Evolutionary conservation across 1,140 invertebrate species (phyloP).

Genomic region (Hyphantria cunea): DNA sequence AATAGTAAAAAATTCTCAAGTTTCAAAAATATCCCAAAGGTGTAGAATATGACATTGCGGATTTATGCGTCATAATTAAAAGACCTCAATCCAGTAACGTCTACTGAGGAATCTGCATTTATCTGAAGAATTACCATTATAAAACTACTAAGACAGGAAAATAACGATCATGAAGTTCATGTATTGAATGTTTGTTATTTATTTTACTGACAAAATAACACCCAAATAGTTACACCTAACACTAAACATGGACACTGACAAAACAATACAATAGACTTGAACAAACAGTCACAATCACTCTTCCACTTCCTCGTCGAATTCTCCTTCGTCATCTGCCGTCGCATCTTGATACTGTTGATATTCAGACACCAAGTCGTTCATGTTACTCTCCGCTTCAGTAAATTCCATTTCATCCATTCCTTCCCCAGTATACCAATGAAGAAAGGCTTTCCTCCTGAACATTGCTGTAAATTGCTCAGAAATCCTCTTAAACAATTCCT

Average conservation of each 20-base stretch:
- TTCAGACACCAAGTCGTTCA: constrained; percentile 92
- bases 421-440: constrained; percentile 95
- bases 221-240: constrained; percentile 37
- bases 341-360: constrained; percentile 94
- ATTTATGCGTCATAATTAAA: no score
- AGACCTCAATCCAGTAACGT: no score
- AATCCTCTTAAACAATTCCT: constrained; percentile 93
- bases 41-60: no score
- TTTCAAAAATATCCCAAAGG: no score
- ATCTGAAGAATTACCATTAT: no score
- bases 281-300: constrained; percentile 29
- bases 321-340: constrained; percentile 83
- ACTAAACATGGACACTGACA: constrained; percentile 41
- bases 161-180: no score
- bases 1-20: no score
- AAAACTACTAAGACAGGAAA: no score
- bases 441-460: constrained; percentile 96
- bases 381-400: constrained; percentile 88
- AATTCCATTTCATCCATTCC: constrained; percentile 94
- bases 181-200: no score
- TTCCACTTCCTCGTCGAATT: constrained; percentile 80
- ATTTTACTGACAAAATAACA: no score
- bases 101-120: no score
- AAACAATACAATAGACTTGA: constrained; percentile 27
- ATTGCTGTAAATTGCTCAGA: constrained; percentile 94